These are phyloP conservation scores for Panonychus citri DNA, from an alignment of 1,140 invertebrate genomes.

Conservation along the genomic window DNA sequence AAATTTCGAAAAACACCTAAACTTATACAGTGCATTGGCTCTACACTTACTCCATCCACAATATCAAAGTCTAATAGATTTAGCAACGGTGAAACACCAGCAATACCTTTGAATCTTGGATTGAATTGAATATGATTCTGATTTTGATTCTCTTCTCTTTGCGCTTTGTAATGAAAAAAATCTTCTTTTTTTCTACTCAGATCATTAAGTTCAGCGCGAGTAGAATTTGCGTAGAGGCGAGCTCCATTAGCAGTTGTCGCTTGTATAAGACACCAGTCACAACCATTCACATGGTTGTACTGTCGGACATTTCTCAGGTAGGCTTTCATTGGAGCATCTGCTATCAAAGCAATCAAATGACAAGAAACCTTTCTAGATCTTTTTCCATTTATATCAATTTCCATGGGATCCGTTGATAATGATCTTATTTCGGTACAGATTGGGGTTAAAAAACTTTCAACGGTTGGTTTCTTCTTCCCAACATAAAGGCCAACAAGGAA, in stretches of 20 bases:
- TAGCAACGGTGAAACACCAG: not conserved
- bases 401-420: not conserved
- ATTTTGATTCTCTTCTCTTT: not conserved
- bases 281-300: not conserved
- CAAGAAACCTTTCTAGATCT: not conserved
- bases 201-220: not conserved
- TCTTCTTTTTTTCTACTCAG: not conserved
- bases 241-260: not conserved
- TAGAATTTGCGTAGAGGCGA: not conserved
- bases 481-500: not conserved
- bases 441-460: not conserved
- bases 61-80: not conserved
- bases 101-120: not conserved
- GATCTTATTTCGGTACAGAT: not conserved
- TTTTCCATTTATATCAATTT: not conserved
- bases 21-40: not conserved
- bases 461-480: not conserved
- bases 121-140: not conserved
- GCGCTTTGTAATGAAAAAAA: not conserved
- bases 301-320: not conserved
- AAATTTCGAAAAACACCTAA: not conserved
- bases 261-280: not conserved
- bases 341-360: not conserved
- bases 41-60: not conserved
- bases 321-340: not conserved